phyloP scores from a whole-genome alignment of 2,797 vertebrate species.

The Phylloscopus collybita region DNA sequence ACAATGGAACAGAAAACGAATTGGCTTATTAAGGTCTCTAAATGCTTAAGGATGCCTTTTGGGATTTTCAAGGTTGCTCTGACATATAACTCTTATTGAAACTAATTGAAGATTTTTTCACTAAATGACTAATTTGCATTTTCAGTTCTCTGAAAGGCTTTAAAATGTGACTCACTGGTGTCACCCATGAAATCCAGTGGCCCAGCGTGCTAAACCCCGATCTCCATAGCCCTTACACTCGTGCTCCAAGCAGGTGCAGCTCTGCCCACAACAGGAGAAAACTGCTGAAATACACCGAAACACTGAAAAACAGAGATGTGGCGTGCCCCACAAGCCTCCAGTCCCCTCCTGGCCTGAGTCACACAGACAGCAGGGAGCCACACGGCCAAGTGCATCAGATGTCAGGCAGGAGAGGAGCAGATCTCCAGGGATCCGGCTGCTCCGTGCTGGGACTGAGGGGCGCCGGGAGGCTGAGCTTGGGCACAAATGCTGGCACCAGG shows the following conservation, averaged over 20 bases:
- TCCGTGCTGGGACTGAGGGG: not conserved
- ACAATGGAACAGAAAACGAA: not conserved
- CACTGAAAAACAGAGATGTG: not conserved
- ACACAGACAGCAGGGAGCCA: not conserved
- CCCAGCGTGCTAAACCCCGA: not conserved
- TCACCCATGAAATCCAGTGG: not conserved
- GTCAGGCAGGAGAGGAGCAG: not conserved
- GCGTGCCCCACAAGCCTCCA: not conserved
- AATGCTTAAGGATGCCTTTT: not conserved
- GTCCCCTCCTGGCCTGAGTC: not conserved
- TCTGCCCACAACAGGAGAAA: not conserved
- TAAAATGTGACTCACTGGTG: not conserved
- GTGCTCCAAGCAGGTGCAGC: not conserved
- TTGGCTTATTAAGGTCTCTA: not conserved
- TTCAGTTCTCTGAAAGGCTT: slow-evolving; percentile 1
- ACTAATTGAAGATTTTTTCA: slow-evolving; percentile 15
- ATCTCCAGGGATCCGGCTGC: not conserved
- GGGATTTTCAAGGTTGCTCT: slow-evolving; percentile 22
- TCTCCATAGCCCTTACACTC: not conserved
- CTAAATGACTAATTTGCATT: not conserved
- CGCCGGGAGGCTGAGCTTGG: accelerated
- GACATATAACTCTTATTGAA: slow-evolving; percentile 8
- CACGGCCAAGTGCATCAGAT: not conserved
- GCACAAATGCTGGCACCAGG: not conserved
- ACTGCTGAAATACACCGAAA: not conserved